Conservation (phyloP, 2,113 vertebrate genomes). For the Triplophysa siluroides region DNA sequence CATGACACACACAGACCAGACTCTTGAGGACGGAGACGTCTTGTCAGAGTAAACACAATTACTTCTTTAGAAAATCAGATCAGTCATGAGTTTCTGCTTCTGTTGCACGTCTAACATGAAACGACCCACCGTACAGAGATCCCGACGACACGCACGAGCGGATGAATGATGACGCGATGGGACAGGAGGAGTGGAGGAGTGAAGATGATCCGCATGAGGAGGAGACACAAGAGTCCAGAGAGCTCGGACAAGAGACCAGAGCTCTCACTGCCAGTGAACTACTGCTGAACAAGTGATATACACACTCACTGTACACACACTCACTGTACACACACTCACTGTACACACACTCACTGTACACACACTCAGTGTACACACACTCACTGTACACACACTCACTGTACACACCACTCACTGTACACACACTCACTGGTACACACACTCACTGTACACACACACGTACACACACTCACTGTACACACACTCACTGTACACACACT, state of each 20-base stretch:
- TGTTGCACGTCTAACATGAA: background rate
- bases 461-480: no score
- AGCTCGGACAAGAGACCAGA: slow-evolving; percentile 64
- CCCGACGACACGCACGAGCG: background rate
- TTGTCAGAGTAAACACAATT: slow-evolving; percentile 60
- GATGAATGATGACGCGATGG: background rate
- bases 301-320: background rate
- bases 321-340: background rate
- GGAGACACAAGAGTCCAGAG: slow-evolving; percentile 47
- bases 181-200: background rate
- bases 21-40: slow-evolving; percentile 55
- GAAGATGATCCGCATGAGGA: slow-evolving; percentile 47
- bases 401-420: no score
- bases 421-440: no score
- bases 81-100: background rate
- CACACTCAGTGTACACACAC: background rate
- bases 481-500: no score
- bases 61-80: background rate
- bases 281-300: slow-evolving; percentile 74
- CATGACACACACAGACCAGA: background rate
- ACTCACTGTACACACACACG: no score
- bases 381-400: background rate
- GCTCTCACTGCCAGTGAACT: slow-evolving; percentile 72
- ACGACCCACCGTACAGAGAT: background rate
- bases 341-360: background rate